These are phyloP conservation scores for Eurystomus gularis DNA, from an alignment of 2,113 vertebrate species.

Conservation along the genomic window DNA sequence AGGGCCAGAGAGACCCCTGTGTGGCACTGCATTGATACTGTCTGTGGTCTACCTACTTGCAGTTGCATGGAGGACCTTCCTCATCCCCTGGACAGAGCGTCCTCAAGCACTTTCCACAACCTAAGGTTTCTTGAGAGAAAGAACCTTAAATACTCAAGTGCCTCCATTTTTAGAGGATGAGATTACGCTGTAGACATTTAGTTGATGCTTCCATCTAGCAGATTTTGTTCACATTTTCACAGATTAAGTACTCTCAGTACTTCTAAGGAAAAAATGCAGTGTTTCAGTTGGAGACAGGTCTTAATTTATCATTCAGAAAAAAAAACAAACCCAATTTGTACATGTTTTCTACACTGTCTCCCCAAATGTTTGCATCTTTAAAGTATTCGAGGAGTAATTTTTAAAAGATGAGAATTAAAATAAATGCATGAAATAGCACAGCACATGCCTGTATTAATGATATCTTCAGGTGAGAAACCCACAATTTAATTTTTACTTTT, in stretches of 20 bases:
- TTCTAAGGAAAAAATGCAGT: not conserved
- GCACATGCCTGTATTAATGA: not conserved
- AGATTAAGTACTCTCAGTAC: not conserved
- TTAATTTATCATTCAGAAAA: not conserved
- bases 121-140: not conserved
- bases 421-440: not conserved
- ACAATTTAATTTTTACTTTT: not conserved
- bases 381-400: not conserved
- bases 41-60: accelerated
- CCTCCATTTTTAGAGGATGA: not conserved
- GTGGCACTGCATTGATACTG: too few species aligned
- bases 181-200: not conserved
- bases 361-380: not conserved
- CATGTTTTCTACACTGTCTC: not conserved
- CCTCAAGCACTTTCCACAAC: not conserved
- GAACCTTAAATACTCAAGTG: not conserved
- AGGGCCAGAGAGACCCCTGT: not conserved
- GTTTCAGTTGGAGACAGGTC: not conserved
- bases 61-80: not conserved
- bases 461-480: not conserved
- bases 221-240: not conserved
- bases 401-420: not conserved
- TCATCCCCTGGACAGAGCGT: not conserved
- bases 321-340: not conserved
- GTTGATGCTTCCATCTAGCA: not conserved